Percentiles rank a stretch among this genome's conserved stretches.
phyloP scores from a whole-genome alignment of 1,140 invertebrate genomes.

The Drosophila fuyamai region DNA sequence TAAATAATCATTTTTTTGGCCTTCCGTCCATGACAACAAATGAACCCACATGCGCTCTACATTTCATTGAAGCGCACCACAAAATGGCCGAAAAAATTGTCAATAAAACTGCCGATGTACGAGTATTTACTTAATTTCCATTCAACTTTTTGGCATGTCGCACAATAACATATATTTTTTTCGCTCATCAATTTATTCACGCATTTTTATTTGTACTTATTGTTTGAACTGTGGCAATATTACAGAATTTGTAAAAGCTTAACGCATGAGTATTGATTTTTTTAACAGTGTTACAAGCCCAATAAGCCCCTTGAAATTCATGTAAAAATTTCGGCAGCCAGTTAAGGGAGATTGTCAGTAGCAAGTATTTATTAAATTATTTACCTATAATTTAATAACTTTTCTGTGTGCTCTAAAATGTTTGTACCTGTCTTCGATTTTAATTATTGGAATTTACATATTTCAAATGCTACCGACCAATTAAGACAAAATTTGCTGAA shows the following conservation, averaged over 20 bases:
- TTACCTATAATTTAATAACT: no score
- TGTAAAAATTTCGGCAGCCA: background rate
- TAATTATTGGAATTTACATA: no score
- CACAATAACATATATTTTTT: slow-evolving; percentile 53
- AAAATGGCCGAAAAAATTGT: slow-evolving; percentile 38
- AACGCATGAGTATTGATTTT: background rate
- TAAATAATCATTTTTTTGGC: background rate
- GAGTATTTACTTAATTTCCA: slow-evolving; percentile 70
- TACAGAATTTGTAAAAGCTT: slow-evolving; percentile 27
- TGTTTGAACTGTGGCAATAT: slow-evolving; percentile 28
- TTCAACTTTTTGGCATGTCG: slow-evolving; percentile 51
- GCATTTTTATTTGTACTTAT: slow-evolving; percentile 27
- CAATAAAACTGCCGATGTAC: slow-evolving; percentile 57
- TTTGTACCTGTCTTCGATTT: no score
- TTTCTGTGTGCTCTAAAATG: no score
- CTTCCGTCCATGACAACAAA: no score
- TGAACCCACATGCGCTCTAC: background rate
- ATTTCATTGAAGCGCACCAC: slow-evolving; percentile 7
- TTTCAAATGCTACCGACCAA: background rate
- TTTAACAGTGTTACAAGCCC: background rate
- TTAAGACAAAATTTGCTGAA: background rate
- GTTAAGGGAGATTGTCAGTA: background rate
- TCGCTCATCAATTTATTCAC: slow-evolving; percentile 34
- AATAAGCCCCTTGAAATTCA: slow-evolving; percentile 1
- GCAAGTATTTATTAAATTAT: background rate